A percentile compares a stretch with the other conserved stretches of the same genome.
phyloP scores from a whole-genome alignment of 1,140 invertebrate species.

The Phymorhynchus buccinoides region DNA sequence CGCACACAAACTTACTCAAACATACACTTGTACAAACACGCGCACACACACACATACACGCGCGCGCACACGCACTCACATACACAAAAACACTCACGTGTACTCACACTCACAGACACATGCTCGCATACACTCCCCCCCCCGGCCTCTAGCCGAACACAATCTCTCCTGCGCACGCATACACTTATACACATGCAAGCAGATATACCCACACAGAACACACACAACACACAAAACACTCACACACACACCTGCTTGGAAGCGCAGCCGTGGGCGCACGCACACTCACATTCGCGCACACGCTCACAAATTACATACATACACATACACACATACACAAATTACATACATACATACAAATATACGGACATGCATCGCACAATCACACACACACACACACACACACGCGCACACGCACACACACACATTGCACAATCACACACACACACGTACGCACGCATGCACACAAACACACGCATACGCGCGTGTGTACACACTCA shows the following conservation, averaged over 20 bases:
- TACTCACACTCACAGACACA: too few species aligned
- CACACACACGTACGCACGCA: background rate
- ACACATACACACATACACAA: background rate
- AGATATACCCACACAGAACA: background rate
- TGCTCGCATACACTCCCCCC: too few species aligned
- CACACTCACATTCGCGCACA: too few species aligned
- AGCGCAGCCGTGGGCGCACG: too few species aligned
- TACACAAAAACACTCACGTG: too few species aligned
- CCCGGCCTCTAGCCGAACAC: too few species aligned
- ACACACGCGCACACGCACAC: background rate
- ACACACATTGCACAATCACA: background rate
- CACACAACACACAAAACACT: background rate
- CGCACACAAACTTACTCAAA: background rate
- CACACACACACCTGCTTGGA: too few species aligned
- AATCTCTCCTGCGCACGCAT: too few species aligned
- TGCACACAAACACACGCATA: background rate
- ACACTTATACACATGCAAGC: background rate
- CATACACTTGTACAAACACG: background rate
- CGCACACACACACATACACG: background rate
- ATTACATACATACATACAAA: background rate
- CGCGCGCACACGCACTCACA: background rate
- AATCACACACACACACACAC: background rate
- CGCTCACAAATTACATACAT: background rate
- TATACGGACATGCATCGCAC: background rate
- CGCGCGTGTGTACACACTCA: background rate